Conservation (phyloP, 2,888 invertebrate genomes). For the Xestobium rufovillosum region DNA sequence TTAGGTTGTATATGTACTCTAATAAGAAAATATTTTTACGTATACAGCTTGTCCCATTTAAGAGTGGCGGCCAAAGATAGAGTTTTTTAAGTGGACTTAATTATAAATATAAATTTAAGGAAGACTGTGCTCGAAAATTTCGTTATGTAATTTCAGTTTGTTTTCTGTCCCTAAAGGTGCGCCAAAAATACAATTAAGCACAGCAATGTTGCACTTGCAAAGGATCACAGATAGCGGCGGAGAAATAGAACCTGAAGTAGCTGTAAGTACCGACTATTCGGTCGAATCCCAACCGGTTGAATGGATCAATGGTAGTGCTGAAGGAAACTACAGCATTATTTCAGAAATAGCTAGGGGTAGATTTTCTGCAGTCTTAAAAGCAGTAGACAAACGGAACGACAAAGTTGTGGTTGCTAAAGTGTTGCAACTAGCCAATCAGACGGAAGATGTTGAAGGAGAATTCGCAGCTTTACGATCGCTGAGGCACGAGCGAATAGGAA, state of each 20-base stretch:
- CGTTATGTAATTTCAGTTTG: too few relatives aligned
- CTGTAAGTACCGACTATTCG: constrained; percentile 61
- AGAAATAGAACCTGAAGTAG: constrained; percentile 56
- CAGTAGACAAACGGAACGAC: constrained; percentile 67
- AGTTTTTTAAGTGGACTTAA: too few relatives aligned
- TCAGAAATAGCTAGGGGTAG: constrained; percentile 80
- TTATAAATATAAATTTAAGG: too few relatives aligned
- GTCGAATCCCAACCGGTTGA: constrained; percentile 67
- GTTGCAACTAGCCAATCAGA: constrained; percentile 59
- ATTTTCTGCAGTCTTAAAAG: constrained; percentile 80
- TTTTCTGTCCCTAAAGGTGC: constrained; percentile 44
- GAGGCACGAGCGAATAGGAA: constrained; percentile 82
- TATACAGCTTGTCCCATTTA: too few relatives aligned
- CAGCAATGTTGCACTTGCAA: constrained; percentile 78
- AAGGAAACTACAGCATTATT: constrained; percentile 75
- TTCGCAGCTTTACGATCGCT: constrained; percentile 75
- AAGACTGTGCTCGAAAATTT: too few relatives aligned
- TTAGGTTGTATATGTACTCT: too few relatives aligned
- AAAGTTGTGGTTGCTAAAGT: constrained; percentile 79
- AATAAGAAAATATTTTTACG: too few relatives aligned
- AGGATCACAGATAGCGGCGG: constrained; percentile 78
- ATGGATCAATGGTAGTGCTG: constrained; percentile 62
- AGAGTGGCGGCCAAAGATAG: too few relatives aligned
- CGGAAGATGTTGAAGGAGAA: constrained; percentile 65
- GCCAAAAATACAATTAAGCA: constrained; percentile 68